Conservation (phyloP, 2,888 invertebrate genomes). For the Adineta ricciae region DNA sequence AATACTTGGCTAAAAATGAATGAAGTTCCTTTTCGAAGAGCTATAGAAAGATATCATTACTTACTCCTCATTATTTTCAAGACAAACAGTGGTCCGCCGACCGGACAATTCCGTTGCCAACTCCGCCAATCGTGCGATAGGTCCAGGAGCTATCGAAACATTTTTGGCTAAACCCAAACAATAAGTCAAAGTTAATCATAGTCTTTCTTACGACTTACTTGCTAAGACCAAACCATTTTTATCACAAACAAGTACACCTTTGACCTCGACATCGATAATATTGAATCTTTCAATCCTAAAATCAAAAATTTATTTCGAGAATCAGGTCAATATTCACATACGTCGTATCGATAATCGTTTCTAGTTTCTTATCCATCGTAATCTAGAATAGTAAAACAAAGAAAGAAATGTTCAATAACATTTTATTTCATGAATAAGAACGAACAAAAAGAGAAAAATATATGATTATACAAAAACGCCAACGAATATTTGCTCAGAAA, state of each 20-base stretch:
- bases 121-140: background rate
- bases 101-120: background rate
- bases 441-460: background rate
- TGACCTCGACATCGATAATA: background rate
- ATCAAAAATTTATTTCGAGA: background rate
- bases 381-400: background rate
- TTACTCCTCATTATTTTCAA: background rate
- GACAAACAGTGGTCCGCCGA: background rate
- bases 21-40: too few species aligned
- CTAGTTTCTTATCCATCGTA: background rate
- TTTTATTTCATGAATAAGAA: background rate
- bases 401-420: background rate
- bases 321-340: background rate
- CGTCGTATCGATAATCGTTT: background rate
- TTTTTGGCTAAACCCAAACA: background rate
- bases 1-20: background rate
- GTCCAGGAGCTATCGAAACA: background rate
- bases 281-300: background rate
- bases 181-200: too few species aligned
- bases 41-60: background rate
- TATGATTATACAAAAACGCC: background rate
- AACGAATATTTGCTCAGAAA: background rate
- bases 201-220: background rate
- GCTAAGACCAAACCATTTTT: background rate
- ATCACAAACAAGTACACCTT: constrained; percentile 10